phyloP scores from a whole-genome alignment of 2,888 invertebrate species.

The Unio delphinus region DNA sequence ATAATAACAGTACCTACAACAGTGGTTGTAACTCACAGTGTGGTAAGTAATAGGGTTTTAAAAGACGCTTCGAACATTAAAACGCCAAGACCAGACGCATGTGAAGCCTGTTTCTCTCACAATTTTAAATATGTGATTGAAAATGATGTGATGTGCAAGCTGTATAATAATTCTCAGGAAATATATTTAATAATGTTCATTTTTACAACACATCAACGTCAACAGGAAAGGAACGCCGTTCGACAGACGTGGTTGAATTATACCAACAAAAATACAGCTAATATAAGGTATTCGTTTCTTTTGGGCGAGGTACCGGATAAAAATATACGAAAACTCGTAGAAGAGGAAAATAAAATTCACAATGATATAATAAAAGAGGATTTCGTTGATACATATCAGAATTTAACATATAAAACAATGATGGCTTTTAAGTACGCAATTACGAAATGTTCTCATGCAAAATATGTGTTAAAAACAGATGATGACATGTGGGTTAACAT shows the following conservation, averaged over 20 bases:
- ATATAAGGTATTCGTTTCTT: constrained; percentile 30
- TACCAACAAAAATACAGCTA: constrained; percentile 27
- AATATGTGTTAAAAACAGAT: constrained; percentile 42
- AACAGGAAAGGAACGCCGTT: constrained; percentile 21
- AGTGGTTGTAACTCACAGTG: constrained; percentile 17
- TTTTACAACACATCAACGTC: constrained; percentile 20
- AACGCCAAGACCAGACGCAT: constrained; percentile 10
- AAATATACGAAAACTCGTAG: neutral
- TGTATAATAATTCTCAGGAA: neutral
- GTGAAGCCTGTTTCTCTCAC: constrained; percentile 32
- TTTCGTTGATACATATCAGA: constrained; percentile 35
- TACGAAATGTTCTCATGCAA: constrained; percentile 27
- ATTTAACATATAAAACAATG: constrained; percentile 41
- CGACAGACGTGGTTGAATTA: constrained; percentile 31
- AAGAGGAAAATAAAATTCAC: constrained; percentile 21
- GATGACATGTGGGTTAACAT: constrained; percentile 58
- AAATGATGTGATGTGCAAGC: constrained; percentile 29
- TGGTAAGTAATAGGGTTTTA: constrained; percentile 26
- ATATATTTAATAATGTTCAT: constrained; percentile 30
- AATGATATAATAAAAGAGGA: constrained; percentile 39
- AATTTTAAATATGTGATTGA: constrained; percentile 33
- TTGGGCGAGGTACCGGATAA: constrained; percentile 17
- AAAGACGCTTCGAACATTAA: constrained; percentile 3
- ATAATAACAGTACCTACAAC: constrained; percentile 6
- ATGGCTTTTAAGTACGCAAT: constrained; percentile 42